phyloP scores from a whole-genome alignment of 2,113 vertebrate species.

The Xerus inauris region DNA sequence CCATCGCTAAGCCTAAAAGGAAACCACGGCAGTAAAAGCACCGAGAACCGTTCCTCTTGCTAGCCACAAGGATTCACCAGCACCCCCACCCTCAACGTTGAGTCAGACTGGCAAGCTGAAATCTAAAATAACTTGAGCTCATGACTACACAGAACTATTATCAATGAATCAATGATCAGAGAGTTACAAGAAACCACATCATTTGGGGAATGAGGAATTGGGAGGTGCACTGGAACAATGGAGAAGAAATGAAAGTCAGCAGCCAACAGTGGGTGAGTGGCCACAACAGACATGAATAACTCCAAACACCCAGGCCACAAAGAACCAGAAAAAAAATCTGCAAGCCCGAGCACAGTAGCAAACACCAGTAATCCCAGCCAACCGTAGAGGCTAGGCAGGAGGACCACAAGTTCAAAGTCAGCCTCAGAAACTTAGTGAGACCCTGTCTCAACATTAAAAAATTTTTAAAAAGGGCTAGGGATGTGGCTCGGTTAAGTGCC shows the following conservation, averaged over 20 bases:
- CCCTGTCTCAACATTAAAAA: too few species aligned
- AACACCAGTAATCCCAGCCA: too few species aligned
- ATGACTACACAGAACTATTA: slow-evolving; percentile 61
- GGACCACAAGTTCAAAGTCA: too few species aligned
- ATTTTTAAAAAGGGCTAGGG: too few species aligned
- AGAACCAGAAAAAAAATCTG: neutral
- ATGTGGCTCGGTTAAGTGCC: too few species aligned
- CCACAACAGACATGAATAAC: neutral
- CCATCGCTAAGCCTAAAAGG: neutral
- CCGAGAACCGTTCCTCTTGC: neutral
- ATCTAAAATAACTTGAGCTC: slow-evolving; percentile 54
- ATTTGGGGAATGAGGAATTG: slow-evolving; percentile 68
- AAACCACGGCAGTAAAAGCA: slow-evolving; percentile 20
- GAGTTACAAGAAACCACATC: slow-evolving; percentile 74
- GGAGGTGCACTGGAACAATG: neutral
- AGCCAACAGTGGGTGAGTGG: neutral
- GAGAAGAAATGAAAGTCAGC: slow-evolving; percentile 61
- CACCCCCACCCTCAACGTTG: neutral
- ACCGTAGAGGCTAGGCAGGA: too few species aligned
- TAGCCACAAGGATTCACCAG: neutral
- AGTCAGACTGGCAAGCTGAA: slow-evolving; percentile 49
- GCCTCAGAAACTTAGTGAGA: too few species aligned
- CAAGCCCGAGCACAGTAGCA: too few species aligned
- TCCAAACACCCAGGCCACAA: neutral
- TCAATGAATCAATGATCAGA: slow-evolving; percentile 67